phyloP scores from a whole-genome alignment of 2,888 invertebrate genomes.

The Polydrusus cervinus region DNA sequence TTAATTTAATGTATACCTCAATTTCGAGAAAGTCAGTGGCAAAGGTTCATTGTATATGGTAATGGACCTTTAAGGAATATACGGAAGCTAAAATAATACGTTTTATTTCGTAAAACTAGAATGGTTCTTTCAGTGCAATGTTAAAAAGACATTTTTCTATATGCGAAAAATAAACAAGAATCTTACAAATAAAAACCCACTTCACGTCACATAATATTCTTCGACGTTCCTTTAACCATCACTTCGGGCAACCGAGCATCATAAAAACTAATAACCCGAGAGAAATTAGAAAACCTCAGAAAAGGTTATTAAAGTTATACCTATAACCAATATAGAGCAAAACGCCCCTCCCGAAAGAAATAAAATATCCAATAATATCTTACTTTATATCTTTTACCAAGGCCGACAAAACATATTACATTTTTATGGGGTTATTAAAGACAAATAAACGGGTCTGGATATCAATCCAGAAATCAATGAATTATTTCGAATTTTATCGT shows the following conservation, averaged over 20 bases:
- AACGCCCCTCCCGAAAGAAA: conserved; percentile 3
- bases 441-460: conserved; percentile 45
- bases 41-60: background rate
- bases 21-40: background rate
- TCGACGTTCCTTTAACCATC: background rate
- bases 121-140: no score
- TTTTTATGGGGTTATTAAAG: conserved; percentile 52
- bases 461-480: conserved; percentile 51
- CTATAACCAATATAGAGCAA: conserved; percentile 2
- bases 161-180: background rate
- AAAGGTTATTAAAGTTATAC: conserved; percentile 25
- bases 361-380: conserved; percentile 49
- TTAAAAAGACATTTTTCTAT: background rate
- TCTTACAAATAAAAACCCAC: background rate
- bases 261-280: conserved; percentile 26
- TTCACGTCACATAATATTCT: background rate
- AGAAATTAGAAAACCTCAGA: conserved; percentile 23
- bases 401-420: conserved; percentile 49
- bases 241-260: background rate
- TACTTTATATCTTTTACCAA: conserved; percentile 45
- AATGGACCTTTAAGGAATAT: background rate
- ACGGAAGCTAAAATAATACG: no score
- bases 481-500: conserved; percentile 50
- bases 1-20: no score
- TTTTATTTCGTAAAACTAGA: no score